Evolutionary conservation across 2,113 vertebrate species (phyloP).

Genomic region (Xerus inauris): DNA sequence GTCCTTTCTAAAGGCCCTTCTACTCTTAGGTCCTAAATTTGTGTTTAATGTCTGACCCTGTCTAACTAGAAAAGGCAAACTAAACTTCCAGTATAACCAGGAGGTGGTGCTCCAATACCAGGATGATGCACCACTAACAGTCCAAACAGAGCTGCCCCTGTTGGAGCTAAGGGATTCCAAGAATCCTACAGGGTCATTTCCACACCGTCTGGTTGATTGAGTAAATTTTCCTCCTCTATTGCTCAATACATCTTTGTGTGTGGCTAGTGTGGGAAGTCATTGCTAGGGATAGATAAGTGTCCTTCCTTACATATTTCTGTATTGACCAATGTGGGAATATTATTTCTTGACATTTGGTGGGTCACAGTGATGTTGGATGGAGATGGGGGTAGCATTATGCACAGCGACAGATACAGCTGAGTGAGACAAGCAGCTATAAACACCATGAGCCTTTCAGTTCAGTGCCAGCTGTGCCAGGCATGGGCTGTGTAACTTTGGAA

Average conservation of each 20-base stretch:
- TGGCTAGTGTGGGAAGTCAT: conserved; percentile 26
- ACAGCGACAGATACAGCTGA: background rate
- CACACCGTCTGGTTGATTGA: conserved; percentile 15
- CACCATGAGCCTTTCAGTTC: background rate
- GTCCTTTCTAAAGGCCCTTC: background rate
- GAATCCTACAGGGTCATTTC: conserved; percentile 38
- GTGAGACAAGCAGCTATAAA: background rate
- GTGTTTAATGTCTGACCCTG: background rate
- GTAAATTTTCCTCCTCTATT: conserved; percentile 46
- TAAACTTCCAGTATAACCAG: conserved; percentile 64
- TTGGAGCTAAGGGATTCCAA: background rate
- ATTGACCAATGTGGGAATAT: background rate
- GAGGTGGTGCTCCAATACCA: conserved; percentile 72
- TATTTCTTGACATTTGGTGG: conserved; percentile 18
- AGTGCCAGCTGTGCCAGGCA: background rate
- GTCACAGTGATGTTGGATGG: background rate
- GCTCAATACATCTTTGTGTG: conserved; percentile 53
- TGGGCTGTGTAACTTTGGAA: conserved; percentile 10
- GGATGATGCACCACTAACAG: background rate
- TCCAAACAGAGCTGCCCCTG: background rate
- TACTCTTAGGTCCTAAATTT: background rate
- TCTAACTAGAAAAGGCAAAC: conserved; percentile 24
- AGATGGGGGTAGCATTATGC: background rate
- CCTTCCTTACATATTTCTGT: conserved; percentile 4
- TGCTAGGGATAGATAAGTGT: conserved; percentile 16